These are phyloP conservation scores for Geodia barretti DNA, from an alignment of 37 sponge, comb jelly and placozoan species.

Conservation along the genomic window DNA sequence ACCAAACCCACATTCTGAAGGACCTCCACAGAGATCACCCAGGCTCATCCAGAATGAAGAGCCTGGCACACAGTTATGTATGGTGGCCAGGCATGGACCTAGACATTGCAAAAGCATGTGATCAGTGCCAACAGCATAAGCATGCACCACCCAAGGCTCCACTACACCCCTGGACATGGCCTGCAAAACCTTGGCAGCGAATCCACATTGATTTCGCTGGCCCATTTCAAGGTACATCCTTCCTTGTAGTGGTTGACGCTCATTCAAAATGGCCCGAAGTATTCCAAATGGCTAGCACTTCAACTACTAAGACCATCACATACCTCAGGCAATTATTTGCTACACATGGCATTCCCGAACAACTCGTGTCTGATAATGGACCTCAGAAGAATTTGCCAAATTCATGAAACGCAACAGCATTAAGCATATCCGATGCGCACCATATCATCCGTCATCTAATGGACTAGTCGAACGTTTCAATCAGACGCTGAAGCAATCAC, in stretches of 20 bases:
- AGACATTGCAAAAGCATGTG: conserved; percentile 18
- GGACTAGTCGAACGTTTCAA: conserved; percentile 14
- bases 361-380: conserved; percentile 32
- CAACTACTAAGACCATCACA: conserved; percentile 9
- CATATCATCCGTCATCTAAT: conserved; percentile 29
- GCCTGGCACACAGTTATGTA: conserved; percentile 25
- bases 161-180: conserved; percentile 24
- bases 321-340: conserved; percentile 14
- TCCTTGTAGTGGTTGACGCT: conserved; percentile 36
- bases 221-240: conserved; percentile 14
- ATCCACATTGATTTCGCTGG: conserved; percentile 32
- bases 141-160: neutral
- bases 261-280: conserved; percentile 43
- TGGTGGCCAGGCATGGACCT: conserved; percentile 48
- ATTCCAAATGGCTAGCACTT: conserved; percentile 3
- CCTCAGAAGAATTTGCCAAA: conserved; percentile 23
- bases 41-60: conserved; percentile 29
- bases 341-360: conserved; percentile 29
- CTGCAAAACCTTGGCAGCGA: conserved; percentile 19
- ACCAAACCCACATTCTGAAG: neutral
- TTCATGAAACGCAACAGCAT: conserved; percentile 20
- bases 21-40: conserved; percentile 26
- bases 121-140: conserved; percentile 3
- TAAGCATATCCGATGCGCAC: conserved; percentile 33
- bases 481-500: conserved; percentile 13